Percentiles rank a stretch among this genome's conserved stretches.
Evolutionary conservation across 2,113 vertebrate genomes (phyloP).

Genomic region (Trinectes maculatus): DNA sequence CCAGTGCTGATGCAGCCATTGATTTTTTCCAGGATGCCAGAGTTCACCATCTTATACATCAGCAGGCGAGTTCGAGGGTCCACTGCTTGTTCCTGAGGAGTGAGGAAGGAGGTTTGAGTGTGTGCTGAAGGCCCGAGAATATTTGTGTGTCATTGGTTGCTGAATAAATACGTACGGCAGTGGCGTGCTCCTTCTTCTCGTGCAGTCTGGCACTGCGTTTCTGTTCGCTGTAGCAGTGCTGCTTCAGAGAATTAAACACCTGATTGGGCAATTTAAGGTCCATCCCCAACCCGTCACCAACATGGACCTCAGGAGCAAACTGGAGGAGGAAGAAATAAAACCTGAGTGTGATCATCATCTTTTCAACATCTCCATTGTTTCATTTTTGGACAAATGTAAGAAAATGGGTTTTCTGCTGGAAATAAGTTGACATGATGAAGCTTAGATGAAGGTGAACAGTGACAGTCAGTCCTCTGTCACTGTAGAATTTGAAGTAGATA

Average conservation of each 20-base stretch:
- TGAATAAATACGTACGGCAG: constrained; percentile 83
- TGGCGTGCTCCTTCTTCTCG: constrained; percentile 98
- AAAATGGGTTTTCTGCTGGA: too few species aligned
- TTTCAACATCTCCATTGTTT: too few species aligned
- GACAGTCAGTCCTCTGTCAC: too few species aligned
- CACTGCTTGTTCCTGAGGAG: constrained; percentile 93
- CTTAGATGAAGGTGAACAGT: too few species aligned
- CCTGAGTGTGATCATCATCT: too few species aligned
- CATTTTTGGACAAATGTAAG: too few species aligned
- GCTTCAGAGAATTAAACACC: constrained; percentile 97
- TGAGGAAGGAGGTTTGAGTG: neutral
- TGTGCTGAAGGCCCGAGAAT: rapidly evolving
- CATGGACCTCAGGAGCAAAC: constrained; percentile 95
- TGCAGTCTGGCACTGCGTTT: constrained; percentile 91
- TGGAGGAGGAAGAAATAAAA: constrained; percentile 50
- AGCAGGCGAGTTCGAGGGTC: constrained; percentile 96
- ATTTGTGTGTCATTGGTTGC: neutral
- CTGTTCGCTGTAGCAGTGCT: constrained; percentile 93
- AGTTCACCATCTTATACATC: constrained; percentile 97
- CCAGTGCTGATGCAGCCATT: constrained; percentile 98
- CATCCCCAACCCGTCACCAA: constrained; percentile 96
- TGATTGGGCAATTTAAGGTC: constrained; percentile 96
- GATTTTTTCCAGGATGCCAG: constrained; percentile 91
- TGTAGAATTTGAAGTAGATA: too few species aligned
- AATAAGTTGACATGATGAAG: too few species aligned